These are phyloP conservation scores for Pachyseris speciosa DNA, from an alignment of 64 coral and sea anemone species.

Conservation along the genomic window DNA sequence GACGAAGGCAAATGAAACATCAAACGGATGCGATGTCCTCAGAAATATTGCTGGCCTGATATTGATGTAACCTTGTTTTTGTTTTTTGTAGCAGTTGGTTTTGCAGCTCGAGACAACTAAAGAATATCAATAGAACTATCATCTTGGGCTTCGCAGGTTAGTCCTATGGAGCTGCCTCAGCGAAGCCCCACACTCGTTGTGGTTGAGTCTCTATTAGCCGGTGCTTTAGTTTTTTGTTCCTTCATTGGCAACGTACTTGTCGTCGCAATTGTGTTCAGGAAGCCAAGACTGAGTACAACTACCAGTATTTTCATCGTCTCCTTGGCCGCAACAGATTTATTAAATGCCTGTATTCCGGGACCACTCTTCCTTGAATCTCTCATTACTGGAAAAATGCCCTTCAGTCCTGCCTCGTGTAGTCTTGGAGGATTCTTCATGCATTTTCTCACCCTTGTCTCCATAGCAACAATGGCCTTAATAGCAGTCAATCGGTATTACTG, in stretches of 20 bases:
- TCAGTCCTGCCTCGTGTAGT: not conserved
- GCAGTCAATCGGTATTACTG: slow-evolving; percentile 21
- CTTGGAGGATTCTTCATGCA: slow-evolving; percentile 8
- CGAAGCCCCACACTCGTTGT: not conserved
- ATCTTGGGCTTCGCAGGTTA: not conserved
- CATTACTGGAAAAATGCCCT: not conserved
- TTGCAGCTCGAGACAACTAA: not conserved
- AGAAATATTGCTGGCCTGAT: too few relatives aligned
- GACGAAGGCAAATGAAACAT: too few relatives aligned
- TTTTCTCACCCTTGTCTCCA: not conserved
- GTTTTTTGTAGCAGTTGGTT: not conserved
- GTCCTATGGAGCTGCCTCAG: not conserved
- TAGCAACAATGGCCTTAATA: slow-evolving; percentile 33
- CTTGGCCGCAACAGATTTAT: slow-evolving; percentile 18
- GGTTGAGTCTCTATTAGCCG: not conserved
- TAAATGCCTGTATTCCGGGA: not conserved
- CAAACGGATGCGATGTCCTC: too few relatives aligned
- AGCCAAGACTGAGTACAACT: not conserved
- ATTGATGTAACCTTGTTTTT: too few relatives aligned
- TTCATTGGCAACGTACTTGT: slow-evolving; percentile 23
- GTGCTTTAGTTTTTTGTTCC: not conserved
- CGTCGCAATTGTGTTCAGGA: not conserved
- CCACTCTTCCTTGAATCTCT: not conserved
- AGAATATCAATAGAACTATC: too few relatives aligned
- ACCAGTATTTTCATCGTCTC: slow-evolving; percentile 10